phyloP scores from a whole-genome alignment of 2,888 invertebrate genomes.

The Poecilobothrus nobilitatus region DNA sequence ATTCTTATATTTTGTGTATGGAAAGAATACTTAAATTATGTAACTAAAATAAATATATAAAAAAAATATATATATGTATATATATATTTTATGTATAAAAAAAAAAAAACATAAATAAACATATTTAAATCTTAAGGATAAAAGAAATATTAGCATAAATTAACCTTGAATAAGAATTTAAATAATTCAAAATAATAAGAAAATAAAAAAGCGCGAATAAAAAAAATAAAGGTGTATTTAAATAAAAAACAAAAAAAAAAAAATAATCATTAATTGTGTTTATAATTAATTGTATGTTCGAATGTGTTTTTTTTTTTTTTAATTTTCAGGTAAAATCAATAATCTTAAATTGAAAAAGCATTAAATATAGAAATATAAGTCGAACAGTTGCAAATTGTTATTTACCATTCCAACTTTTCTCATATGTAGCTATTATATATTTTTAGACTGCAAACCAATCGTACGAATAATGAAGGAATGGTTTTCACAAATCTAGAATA shows the following conservation, averaged over 20 bases:
- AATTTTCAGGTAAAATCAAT: too few relatives aligned
- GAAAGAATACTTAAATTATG: background rate
- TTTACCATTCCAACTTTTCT: too few relatives aligned
- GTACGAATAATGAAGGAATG: too few relatives aligned
- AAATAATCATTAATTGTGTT: background rate
- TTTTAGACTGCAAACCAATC: too few relatives aligned
- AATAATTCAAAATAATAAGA: background rate
- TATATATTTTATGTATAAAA: background rate
- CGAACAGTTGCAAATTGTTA: too few relatives aligned
- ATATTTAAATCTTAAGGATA: background rate
- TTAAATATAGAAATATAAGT: too few relatives aligned
- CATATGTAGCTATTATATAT: too few relatives aligned
- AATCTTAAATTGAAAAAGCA: too few relatives aligned
- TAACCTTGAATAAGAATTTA: background rate
- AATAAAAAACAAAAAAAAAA: background rate
- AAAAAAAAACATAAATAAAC: background rate
- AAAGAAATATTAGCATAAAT: background rate
- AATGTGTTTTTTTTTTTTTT: background rate
- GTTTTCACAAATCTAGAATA: too few relatives aligned
- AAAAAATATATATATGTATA: background rate
- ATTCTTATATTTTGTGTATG: constrained; percentile 6
- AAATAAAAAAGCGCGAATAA: background rate
- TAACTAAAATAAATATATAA: background rate
- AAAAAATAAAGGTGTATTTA: constrained; percentile 4
- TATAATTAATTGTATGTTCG: background rate